Percentiles rank a stretch among this genome's conserved stretches.
Conservation (phyloP, 2,888 invertebrate species). For the Dioctria rufipes region DNA sequence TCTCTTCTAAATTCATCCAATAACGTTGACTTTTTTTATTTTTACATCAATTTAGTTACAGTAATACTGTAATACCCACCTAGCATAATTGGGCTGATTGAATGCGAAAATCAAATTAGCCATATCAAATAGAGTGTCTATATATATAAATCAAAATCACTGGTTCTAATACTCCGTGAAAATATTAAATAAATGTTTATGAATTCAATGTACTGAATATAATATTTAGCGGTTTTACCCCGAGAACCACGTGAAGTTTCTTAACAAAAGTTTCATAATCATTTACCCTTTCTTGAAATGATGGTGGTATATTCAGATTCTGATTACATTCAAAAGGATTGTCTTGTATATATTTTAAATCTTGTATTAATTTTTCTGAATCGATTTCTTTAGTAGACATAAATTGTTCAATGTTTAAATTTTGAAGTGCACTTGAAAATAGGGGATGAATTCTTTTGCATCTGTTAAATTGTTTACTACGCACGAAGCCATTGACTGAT, state of each 20-base stretch:
- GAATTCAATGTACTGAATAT: slow-evolving; percentile 61
- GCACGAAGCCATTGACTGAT: neutral
- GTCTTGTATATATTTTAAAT: too few relatives aligned
- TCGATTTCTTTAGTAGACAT: too few relatives aligned
- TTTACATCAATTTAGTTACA: too few relatives aligned
- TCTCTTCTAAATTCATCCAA: neutral
- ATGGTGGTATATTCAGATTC: too few relatives aligned
- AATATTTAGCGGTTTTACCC: slow-evolving; percentile 64
- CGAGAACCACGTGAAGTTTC: slow-evolving; percentile 61
- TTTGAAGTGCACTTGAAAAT: neutral
- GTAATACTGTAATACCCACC: too few relatives aligned
- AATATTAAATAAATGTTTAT: slow-evolving; percentile 61
- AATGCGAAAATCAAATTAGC: slow-evolving; percentile 64
- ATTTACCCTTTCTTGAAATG: too few relatives aligned
- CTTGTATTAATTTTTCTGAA: too few relatives aligned
- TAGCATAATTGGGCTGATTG: too few relatives aligned
- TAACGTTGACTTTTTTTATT: too few relatives aligned
- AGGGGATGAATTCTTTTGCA: slow-evolving; percentile 54
- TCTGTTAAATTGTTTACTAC: slow-evolving; percentile 45
- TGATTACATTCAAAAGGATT: too few relatives aligned
- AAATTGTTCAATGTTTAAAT: slow-evolving; percentile 5
- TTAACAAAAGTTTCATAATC: too few relatives aligned
- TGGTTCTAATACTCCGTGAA: slow-evolving; percentile 61
- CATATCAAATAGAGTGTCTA: slow-evolving; percentile 63
- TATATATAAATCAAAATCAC: slow-evolving; percentile 62